These are phyloP conservation scores for Meiosimyza platycephala DNA, from an alignment of 2,888 invertebrate species.

Conservation along the genomic window DNA sequence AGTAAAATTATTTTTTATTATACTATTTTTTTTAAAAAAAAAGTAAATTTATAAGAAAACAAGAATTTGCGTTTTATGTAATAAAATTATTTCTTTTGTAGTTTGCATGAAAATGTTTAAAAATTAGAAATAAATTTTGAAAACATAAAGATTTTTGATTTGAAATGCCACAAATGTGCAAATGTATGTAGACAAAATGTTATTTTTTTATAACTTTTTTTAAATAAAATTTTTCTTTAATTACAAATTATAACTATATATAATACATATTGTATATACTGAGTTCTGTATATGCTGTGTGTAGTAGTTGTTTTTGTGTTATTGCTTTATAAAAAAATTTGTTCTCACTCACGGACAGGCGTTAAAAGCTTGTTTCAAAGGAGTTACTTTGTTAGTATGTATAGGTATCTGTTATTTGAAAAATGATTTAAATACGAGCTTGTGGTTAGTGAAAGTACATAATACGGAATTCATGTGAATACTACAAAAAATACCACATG, in stretches of 20 bases:
- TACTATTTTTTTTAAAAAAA: too few relatives aligned
- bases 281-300: not conserved
- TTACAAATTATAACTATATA: too few relatives aligned
- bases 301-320: not conserved
- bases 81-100: not conserved
- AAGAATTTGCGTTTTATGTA: slow-evolving; percentile 2
- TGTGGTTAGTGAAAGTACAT: too few relatives aligned
- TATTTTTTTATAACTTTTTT: too few relatives aligned
- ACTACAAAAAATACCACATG: too few relatives aligned
- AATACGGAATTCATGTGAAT: not conserved
- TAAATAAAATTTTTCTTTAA: too few relatives aligned
- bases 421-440: not conserved
- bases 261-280: too few relatives aligned
- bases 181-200: too few relatives aligned
- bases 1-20: too few relatives aligned
- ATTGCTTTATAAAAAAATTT: slow-evolving; percentile 43
- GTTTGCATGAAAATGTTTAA: not conserved
- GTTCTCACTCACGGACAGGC: slow-evolving; percentile 55
- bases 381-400: not conserved
- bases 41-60: not conserved
- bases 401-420: not conserved
- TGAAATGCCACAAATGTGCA: too few relatives aligned
- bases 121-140: not conserved
- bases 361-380: slow-evolving; percentile 46
- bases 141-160: not conserved